Percentiles rank a stretch among this genome's conserved stretches.
Conservation (phyloP, 1,140 invertebrate genomes). For the Dinothrombium tinctorium region DNA sequence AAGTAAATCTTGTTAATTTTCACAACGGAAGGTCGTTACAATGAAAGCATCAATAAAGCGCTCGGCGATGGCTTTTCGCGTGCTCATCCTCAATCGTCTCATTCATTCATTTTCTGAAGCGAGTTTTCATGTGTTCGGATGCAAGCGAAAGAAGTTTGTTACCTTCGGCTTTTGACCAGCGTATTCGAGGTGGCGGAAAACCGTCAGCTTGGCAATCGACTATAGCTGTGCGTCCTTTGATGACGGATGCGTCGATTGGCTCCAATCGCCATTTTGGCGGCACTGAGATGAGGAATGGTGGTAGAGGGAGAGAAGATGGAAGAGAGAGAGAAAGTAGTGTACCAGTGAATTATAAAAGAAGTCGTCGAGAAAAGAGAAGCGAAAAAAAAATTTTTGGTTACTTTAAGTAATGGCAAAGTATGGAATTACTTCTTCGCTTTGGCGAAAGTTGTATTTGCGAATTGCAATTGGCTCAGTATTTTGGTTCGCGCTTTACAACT, state of each 20-base stretch:
- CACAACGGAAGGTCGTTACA: too few relatives aligned
- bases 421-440: too few relatives aligned
- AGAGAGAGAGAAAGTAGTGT: background rate
- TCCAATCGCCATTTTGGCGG: constrained; percentile 25
- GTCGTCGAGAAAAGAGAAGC: background rate
- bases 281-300: constrained; percentile 21
- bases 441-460: too few relatives aligned
- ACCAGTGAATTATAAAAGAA: background rate
- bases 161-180: constrained; percentile 23
- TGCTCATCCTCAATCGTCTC: too few relatives aligned
- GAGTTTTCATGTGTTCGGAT: background rate
- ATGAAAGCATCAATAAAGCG: too few relatives aligned
- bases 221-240: constrained; percentile 19
- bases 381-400: background rate
- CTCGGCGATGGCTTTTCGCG: too few relatives aligned
- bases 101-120: background rate
- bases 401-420: too few relatives aligned
- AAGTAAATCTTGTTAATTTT: too few relatives aligned
- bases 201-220: constrained; percentile 25
- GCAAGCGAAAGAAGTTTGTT: constrained; percentile 3
- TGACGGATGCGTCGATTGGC: constrained; percentile 22
- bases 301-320: background rate
- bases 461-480: too few relatives aligned
- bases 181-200: constrained; percentile 22
- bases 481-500: too few relatives aligned